A percentile compares a stretch with the other conserved stretches of the same genome.
phyloP scores from a whole-genome alignment of 2,888 invertebrate genomes.

The Andricus curvator region DNA sequence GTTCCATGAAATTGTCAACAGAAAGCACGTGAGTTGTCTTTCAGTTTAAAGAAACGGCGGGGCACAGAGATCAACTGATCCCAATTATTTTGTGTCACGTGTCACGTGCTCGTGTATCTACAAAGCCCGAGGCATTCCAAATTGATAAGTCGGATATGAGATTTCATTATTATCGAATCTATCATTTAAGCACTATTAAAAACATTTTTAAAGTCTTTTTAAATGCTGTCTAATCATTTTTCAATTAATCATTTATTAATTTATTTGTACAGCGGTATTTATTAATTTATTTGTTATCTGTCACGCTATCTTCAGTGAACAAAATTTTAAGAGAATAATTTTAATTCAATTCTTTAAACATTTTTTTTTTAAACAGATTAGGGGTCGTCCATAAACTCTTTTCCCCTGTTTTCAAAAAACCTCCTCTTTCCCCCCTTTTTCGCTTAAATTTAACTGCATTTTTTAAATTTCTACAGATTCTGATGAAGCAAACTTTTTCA shows the following conservation, averaged over 20 bases:
- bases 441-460: too few species aligned
- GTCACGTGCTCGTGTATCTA: slow-evolving; percentile 20
- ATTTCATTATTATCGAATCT: slow-evolving; percentile 35
- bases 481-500: too few species aligned
- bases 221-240: not conserved
- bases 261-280: too few species aligned
- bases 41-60: slow-evolving; percentile 26
- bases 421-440: too few species aligned
- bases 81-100: slow-evolving; percentile 35
- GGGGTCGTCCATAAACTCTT: too few species aligned
- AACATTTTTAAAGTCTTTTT: not conserved
- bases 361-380: too few species aligned
- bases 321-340: too few species aligned
- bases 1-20: slow-evolving; percentile 34
- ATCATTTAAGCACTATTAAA: slow-evolving; percentile 9
- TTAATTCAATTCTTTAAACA: too few species aligned
- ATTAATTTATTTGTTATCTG: too few species aligned
- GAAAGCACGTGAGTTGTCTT: slow-evolving; percentile 37
- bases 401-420: too few species aligned
- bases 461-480: too few species aligned
- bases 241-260: not conserved
- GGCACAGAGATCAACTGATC: slow-evolving; percentile 27
- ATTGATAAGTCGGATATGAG: slow-evolving; percentile 17
- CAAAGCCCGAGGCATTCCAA: slow-evolving; percentile 30
- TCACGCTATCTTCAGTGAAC: too few species aligned